Evolutionary conservation across 1,140 invertebrate genomes (phyloP), one percentile per base, ranked within the genome.

Genomic region (Anastrepha ludens): DNA sequence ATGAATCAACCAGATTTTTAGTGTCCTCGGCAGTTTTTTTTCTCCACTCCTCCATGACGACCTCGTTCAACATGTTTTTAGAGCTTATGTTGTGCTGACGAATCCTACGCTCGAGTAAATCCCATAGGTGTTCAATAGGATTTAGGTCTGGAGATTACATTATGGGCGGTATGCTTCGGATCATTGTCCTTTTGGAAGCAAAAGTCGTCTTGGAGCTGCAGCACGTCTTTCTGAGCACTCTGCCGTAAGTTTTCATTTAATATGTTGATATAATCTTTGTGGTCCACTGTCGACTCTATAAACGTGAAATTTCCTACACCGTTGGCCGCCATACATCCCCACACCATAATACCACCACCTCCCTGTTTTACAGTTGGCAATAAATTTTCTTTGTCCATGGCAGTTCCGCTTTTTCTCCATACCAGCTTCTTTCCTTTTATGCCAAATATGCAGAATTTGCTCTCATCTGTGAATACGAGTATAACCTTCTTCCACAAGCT

Each of bases 241-340:
- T 74, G 86, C 15, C 47, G 8, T 70, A 87, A 70, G 44, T 87
- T 87, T 15, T 58, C 7, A 70, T 87, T 87, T 87, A 70, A 87
- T 70, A 74, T 87, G 29, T 87, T 70, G 41, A 87, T 70, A 74
- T 87, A 87, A 17, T 17, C 86, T 5, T 13, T 15, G 17, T 50
- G 44, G 55, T 87, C 64, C 86, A 87, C 5, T 29, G 60, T 64
- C 11, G 6, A 15, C 17, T 85, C 81, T 15, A 85, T 85, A 85
- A 89, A 87, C n/a, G 70, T 78, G 47, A 93, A 60, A 41, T 87
- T 86, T 13, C 90, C 90, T 6, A 92, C 89, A 15, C 90, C 91
- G 81, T 59, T 50, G 0, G 85, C 81, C n/a, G 88, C 87, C 86
- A 93, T 90, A 86, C 87, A 90, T 13, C 90, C 92, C 92, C 91